These are phyloP conservation scores for Bombus sibiricus DNA, from an alignment of 1,140 invertebrate species.

Conservation along the genomic window DNA sequence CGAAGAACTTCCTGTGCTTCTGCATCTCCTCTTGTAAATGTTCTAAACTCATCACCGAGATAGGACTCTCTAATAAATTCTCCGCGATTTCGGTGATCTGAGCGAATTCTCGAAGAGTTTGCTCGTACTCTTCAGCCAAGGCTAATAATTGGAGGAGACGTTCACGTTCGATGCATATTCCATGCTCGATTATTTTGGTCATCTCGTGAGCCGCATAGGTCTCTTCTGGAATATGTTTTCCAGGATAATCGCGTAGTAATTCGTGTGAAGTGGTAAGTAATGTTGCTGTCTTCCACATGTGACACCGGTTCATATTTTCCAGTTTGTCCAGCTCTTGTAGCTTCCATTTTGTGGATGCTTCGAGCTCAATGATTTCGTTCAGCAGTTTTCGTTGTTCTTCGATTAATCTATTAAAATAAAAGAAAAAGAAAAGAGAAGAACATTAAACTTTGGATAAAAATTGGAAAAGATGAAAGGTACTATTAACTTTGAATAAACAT, in stretches of 20 bases:
- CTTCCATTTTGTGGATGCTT: constrained; percentile 85
- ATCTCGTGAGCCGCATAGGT: constrained; percentile 86
- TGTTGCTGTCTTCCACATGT: constrained; percentile 82
- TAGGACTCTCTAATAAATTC: constrained; percentile 88
- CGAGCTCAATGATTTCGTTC: constrained; percentile 84
- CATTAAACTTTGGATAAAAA: not conserved
- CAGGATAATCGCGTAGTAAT: constrained; percentile 86
- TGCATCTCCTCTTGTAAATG: constrained; percentile 94
- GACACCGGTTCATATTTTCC: constrained; percentile 84
- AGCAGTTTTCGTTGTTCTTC: constrained; percentile 83
- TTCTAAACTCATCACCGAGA: constrained; percentile 88
- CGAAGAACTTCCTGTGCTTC: constrained; percentile 94
- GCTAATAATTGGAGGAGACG: constrained; percentile 88
- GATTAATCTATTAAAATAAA: constrained; percentile 75
- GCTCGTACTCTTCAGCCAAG: constrained; percentile 92
- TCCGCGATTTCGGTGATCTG: constrained; percentile 93
- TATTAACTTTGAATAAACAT: not conserved
- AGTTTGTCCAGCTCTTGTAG: constrained; percentile 86
- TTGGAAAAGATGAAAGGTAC: not conserved
- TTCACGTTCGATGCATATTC: constrained; percentile 88
- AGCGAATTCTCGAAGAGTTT: constrained; percentile 92
- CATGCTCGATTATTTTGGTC: constrained; percentile 87
- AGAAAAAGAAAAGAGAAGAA: not conserved
- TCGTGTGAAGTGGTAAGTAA: constrained; percentile 83
- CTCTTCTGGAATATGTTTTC: constrained; percentile 86